Evolutionary conservation across 2,113 vertebrate genomes (phyloP), one percentile per base, ranked within the genome.

Genomic region (Seriola aureovittata): DNA sequence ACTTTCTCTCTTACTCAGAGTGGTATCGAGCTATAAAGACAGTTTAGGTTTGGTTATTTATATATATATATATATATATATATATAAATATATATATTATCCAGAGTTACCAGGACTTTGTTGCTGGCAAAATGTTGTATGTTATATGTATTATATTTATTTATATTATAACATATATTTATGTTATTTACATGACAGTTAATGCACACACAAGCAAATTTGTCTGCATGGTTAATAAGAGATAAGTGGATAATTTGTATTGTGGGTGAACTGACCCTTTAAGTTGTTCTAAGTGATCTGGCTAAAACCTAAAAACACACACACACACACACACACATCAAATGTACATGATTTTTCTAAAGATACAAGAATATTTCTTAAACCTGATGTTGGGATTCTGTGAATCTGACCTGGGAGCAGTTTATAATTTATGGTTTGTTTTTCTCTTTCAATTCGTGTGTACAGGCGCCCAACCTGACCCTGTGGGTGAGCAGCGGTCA

Each of bases 381-480:
- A 1, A 50, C 48, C 48, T 19, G 5, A 8, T 19, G 17, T 19
- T 50, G 48, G 16, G 48, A 19, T 17, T 50, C 48, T 19, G 48
- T 46, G 44, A 46, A 46, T 48, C 0, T 48, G 16, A 59, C 38
- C 9, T 1, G 29, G 19, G 32, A 46, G 11, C 4, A 13, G 10
- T 70, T 38, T 67, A 3, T 17, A 16, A 32, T 10, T 7, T 42
- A 5, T 44, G 40, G 50, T 65, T 32, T 70, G 9, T 74, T 48
- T 71, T 12, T 9, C 29, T 64, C n/a, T 32, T 32, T 25, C 11
- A 58, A 12, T 55, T 12, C 12, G 1, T 73, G 21, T 29, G 1
- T 68, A 0, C 74, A 98, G 97, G 94, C 92, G 55, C 96, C 97
- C 0, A 96, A 93, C 68, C 91, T 87, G 34, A 97, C 96, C 9